Evolutionary conservation across 2,888 invertebrate genomes (phyloP), one percentile per base, ranked within the genome.

Genomic region (Lasioglossum lativentre): DNA sequence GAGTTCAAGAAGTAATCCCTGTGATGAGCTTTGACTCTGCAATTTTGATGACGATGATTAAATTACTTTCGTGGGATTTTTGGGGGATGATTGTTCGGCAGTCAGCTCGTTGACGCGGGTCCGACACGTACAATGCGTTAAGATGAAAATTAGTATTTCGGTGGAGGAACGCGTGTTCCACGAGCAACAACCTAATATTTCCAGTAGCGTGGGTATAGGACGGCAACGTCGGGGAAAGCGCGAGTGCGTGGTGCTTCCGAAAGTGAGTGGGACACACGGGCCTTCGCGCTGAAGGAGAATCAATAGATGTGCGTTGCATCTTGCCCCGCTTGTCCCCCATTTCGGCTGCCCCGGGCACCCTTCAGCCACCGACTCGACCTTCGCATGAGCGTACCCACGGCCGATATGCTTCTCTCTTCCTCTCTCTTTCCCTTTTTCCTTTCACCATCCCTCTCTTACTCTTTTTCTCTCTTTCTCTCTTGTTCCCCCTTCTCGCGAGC

Each of bases 261-360:
- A 90, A 92, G 89, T 90, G 92, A 89, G 89, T 87, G 88, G 86
- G 86, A 91, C 86, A 87, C 90, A 86, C 88, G 89, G 89, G 77
- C 92, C 89, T 92, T 92, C 92, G 90, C 89, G 89, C 92, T 89
- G 83, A 85, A 89, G 91, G 93, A 92, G 94, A 95, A 95, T 95
- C 95, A 95, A 95, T 95, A 95, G 94, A 94, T 94, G 90, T 90
- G 94, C 94, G 93, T 94, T 94, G 94, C 94, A 95, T 94, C 94
- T 94, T 93, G 91, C 92, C 93, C 93, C 92, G 92, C 93, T 87
- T 85, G 88, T 85, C 90, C 90, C 88, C 90, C 89, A 90, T 91
- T 92, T 92, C 74, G 91, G 88, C 90, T 91, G 83, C 89, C 90
- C 82, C 75, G 75, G 90, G 82, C 91, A 91, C 82, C 82, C 93